A percentile compares a stretch with the other conserved stretches of the same genome.
phyloP scores from a whole-genome alignment of 2,888 invertebrate species.

The Ptycholaimellus sp. region DNA sequence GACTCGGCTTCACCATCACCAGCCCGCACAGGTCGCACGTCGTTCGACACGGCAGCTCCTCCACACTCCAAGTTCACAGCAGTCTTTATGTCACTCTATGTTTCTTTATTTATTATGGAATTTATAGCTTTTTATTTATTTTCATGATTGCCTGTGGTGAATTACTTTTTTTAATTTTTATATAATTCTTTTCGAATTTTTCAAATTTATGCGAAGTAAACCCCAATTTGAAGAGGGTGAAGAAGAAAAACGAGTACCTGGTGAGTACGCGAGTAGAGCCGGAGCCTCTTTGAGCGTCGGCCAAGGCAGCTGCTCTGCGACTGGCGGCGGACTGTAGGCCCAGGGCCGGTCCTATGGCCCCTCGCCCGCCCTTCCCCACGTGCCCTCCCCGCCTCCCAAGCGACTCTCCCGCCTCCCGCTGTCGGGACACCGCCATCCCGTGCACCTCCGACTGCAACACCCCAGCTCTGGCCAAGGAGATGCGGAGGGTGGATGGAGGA shows the following conservation, averaged over 20 bases:
- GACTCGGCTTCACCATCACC: conserved; percentile 14
- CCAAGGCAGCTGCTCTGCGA: conserved; percentile 1
- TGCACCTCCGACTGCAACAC: conserved; percentile 14
- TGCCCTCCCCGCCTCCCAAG: background rate
- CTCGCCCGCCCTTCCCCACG: background rate
- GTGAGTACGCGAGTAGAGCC: too few relatives aligned
- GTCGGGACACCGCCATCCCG: conserved; percentile 7
- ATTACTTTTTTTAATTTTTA: too few relatives aligned
- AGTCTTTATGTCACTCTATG: too few relatives aligned
- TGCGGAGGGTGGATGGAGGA: too few relatives aligned
- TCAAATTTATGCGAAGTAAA: too few relatives aligned
- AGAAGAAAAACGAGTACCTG: background rate
- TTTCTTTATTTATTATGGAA: too few relatives aligned
- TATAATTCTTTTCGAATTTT: too few relatives aligned
- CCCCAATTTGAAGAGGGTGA: too few relatives aligned
- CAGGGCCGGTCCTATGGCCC: background rate
- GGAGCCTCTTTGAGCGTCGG: background rate
- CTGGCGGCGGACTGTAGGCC: background rate
- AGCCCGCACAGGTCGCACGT: conserved; percentile 16
- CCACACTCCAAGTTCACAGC: background rate
- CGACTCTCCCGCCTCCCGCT: background rate
- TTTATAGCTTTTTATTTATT: too few relatives aligned
- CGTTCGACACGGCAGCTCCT: conserved; percentile 9
- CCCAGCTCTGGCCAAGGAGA: too few relatives aligned
- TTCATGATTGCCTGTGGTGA: too few relatives aligned